phyloP scores from a whole-genome alignment of 2,888 invertebrate genomes.

The Apamea anceps region DNA sequence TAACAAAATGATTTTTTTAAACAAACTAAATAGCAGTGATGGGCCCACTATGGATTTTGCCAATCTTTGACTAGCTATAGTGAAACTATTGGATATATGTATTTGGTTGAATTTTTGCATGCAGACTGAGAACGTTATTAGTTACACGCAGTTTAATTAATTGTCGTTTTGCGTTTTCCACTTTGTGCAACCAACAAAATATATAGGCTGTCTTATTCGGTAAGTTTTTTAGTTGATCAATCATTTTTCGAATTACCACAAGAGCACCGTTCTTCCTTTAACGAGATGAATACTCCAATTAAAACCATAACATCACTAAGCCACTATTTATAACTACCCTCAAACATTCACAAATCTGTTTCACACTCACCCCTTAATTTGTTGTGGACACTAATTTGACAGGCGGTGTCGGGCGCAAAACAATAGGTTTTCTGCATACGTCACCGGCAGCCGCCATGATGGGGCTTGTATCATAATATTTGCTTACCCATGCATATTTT shows the following conservation, averaged over 20 bases:
- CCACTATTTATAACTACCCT: slow-evolving; percentile 16
- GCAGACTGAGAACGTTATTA: too few relatives aligned
- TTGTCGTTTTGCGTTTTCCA: neutral
- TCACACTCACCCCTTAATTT: slow-evolving; percentile 52
- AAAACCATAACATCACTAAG: neutral
- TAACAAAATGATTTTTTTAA: too few relatives aligned
- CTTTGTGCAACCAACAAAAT: neutral
- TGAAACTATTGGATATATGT: too few relatives aligned
- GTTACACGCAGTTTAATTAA: neutral
- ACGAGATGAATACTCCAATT: neutral
- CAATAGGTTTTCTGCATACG: slow-evolving; percentile 61
- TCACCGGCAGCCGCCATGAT: slow-evolving; percentile 50
- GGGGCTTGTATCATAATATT: slow-evolving; percentile 43
- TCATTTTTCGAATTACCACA: neutral
- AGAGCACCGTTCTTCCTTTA: neutral
- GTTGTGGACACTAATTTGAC: slow-evolving; percentile 65
- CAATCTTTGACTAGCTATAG: neutral
- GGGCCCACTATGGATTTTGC: neutral
- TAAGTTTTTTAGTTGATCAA: neutral
- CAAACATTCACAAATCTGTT: slow-evolving; percentile 38
- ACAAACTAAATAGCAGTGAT: too few relatives aligned
- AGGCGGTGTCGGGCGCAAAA: slow-evolving; percentile 54
- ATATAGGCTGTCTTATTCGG: neutral
- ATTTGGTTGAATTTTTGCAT: too few relatives aligned
- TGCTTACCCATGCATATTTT: slow-evolving; percentile 51